A percentile compares a stretch with the other conserved stretches of the same genome.
Evolutionary conservation across 2,888 invertebrate genomes (phyloP).

Genomic region (Sarcophaga rosellei): DNA sequence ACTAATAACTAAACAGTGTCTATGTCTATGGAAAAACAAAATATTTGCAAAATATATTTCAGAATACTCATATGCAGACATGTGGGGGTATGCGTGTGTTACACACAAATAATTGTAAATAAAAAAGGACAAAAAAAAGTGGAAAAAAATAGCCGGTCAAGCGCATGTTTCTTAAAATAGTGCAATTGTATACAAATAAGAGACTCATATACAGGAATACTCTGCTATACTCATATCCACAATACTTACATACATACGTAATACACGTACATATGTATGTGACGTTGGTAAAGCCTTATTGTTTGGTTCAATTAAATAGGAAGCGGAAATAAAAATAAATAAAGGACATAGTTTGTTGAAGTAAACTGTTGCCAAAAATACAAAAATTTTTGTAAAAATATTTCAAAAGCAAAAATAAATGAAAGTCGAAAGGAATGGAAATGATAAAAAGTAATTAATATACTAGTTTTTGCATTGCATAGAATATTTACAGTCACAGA

Average conservation of each 20-base stretch:
- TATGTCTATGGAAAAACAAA: slow-evolving; percentile 25
- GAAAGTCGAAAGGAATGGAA: no score
- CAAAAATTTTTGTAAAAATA: no score
- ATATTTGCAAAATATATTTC: slow-evolving; percentile 31
- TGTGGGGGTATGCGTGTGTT: background rate
- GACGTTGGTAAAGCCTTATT: background rate
- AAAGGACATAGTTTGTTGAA: slow-evolving; percentile 33
- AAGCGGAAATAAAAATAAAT: slow-evolving; percentile 45
- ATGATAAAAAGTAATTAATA: no score
- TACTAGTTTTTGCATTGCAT: no score
- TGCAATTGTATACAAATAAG: slow-evolving; percentile 12
- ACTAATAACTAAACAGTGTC: slow-evolving; percentile 46
- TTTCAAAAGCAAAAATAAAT: no score
- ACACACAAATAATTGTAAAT: background rate
- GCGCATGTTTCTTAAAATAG: slow-evolving; percentile 61
- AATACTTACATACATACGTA: no score
- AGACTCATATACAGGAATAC: background rate
- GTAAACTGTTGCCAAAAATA: slow-evolving; percentile 24
- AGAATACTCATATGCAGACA: no score
- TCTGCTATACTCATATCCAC: no score
- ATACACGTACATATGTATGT: background rate
- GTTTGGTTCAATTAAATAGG: slow-evolving; percentile 42
- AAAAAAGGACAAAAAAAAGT: slow-evolving; percentile 17
- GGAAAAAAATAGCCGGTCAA: slow-evolving; percentile 44
- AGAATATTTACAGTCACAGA: no score